These are phyloP conservation scores for Rhimphoctona megacephalus DNA, from an alignment of 2,888 invertebrate genomes.

Conservation along the genomic window DNA sequence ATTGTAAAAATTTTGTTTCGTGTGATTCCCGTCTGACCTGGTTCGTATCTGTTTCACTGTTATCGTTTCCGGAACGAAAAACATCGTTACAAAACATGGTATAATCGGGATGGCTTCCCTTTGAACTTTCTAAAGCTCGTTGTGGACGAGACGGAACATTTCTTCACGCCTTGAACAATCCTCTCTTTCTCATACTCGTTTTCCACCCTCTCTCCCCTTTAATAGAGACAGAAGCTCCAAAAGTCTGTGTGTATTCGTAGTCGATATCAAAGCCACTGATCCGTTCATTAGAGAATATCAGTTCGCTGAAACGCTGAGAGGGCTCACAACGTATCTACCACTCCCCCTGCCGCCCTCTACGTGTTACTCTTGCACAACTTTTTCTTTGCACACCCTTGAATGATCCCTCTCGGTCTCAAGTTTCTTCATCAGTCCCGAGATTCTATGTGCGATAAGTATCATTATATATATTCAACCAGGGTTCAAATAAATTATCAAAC, in stretches of 20 bases:
- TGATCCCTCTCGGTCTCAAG: slow-evolving; percentile 26
- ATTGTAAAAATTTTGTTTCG: slow-evolving; percentile 54
- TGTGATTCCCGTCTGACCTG: slow-evolving; percentile 45
- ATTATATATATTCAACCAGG: background rate
- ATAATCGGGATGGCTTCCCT: slow-evolving; percentile 61
- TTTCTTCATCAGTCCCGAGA: slow-evolving; percentile 8
- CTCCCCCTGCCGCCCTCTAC: background rate
- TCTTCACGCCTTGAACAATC: slow-evolving; percentile 32
- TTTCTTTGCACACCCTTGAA: slow-evolving; percentile 47
- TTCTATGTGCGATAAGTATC: slow-evolving; percentile 39
- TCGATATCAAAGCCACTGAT: slow-evolving; percentile 55
- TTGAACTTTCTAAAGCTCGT: slow-evolving; percentile 63
- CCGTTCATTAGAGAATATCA: slow-evolving; percentile 72
- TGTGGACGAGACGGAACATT: slow-evolving; percentile 34
- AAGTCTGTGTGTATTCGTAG: slow-evolving; percentile 21
- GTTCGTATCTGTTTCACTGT: slow-evolving; percentile 19
- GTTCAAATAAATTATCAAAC: slow-evolving; percentile 29
- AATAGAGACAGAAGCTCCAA: slow-evolving; percentile 15
- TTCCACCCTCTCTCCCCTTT: background rate
- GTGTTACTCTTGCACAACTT: slow-evolving; percentile 29
- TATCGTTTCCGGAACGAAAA: slow-evolving; percentile 55
- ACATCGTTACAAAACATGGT: slow-evolving; percentile 65
- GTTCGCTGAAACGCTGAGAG: slow-evolving; percentile 45
- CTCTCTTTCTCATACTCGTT: background rate
- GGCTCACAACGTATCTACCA: slow-evolving; percentile 30